Percentiles rank a stretch among this genome's conserved stretches.
phyloP scores from a whole-genome alignment of 2,113 vertebrate genomes.

The Gila orcuttii region DNA sequence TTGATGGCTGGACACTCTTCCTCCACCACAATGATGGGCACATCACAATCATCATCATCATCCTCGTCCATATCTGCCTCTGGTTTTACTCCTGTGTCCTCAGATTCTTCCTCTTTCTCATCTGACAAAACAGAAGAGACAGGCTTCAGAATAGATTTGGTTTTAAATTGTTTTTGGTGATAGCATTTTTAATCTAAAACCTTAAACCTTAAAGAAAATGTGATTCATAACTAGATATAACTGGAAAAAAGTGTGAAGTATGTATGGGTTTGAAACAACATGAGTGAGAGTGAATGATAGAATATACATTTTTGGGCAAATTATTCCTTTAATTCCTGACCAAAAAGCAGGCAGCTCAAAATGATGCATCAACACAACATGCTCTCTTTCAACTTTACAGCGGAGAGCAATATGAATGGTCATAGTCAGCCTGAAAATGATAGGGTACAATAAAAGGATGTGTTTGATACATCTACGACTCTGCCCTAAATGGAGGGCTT shows the following conservation, averaged over 20 bases:
- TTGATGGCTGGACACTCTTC: conserved; percentile 43
- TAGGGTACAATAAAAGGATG: conserved; percentile 22
- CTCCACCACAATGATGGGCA: conserved; percentile 43
- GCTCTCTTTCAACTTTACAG: neutral
- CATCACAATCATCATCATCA: neutral
- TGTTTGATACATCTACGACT: conserved; percentile 1
- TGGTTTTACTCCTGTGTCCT: neutral
- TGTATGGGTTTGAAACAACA: neutral
- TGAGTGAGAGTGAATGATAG: neutral
- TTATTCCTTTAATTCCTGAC: neutral
- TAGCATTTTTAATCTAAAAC: neutral
- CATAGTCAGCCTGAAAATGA: conserved; percentile 21
- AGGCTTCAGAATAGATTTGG: neutral
- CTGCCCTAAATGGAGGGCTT: neutral
- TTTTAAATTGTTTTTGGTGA: neutral
- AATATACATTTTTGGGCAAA: neutral
- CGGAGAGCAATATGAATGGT: neutral
- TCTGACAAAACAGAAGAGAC: conserved; percentile 38
- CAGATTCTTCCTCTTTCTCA: conserved; percentile 3
- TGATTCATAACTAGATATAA: neutral
- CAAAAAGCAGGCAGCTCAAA: neutral
- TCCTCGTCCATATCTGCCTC: neutral
- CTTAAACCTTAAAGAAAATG: neutral
- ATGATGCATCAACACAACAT: neutral
- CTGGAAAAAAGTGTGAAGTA: neutral